These are phyloP conservation scores for Zygogramma bicolorata DNA, from an alignment of 2,888 invertebrate genomes.

Conservation along the genomic window DNA sequence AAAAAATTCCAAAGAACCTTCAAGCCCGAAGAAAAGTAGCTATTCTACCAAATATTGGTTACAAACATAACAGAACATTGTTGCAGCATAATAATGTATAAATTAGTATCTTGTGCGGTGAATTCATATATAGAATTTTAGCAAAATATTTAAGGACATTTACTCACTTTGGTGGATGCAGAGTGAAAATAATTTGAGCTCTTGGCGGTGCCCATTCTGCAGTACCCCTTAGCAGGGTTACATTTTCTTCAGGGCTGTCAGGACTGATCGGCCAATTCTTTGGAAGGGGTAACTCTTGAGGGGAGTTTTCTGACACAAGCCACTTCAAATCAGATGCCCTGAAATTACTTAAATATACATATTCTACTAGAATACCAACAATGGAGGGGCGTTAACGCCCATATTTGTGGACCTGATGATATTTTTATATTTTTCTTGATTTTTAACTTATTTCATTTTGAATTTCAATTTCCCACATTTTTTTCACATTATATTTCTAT, in stretches of 20 bases:
- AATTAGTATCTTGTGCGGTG: background rate
- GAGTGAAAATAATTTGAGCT: constrained; percentile 84
- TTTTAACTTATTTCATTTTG: too few species aligned
- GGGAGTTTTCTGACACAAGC: constrained; percentile 85
- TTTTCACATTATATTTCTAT: too few species aligned
- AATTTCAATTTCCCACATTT: too few species aligned
- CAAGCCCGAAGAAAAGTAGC: too few species aligned
- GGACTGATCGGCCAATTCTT: constrained; percentile 78
- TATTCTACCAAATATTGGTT: too few species aligned
- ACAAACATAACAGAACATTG: too few species aligned
- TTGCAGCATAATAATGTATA: too few species aligned
- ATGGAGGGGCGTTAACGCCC: too few species aligned
- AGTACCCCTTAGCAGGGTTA: constrained; percentile 77
- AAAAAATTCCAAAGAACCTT: too few species aligned
- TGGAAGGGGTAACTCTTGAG: constrained; percentile 82
- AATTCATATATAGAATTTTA: background rate
- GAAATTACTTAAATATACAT: constrained; percentile 31
- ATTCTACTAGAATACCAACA: background rate
- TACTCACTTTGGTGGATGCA: constrained; percentile 79
- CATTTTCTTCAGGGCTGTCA: constrained; percentile 71
- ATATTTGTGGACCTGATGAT: too few species aligned
- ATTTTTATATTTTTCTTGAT: too few species aligned
- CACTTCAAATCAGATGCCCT: constrained; percentile 83
- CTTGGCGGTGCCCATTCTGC: constrained; percentile 88
- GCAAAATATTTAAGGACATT: background rate